Base-by-base conservation (phyloP, 1,140 invertebrate species). In the Anastatus disparis region DNA sequence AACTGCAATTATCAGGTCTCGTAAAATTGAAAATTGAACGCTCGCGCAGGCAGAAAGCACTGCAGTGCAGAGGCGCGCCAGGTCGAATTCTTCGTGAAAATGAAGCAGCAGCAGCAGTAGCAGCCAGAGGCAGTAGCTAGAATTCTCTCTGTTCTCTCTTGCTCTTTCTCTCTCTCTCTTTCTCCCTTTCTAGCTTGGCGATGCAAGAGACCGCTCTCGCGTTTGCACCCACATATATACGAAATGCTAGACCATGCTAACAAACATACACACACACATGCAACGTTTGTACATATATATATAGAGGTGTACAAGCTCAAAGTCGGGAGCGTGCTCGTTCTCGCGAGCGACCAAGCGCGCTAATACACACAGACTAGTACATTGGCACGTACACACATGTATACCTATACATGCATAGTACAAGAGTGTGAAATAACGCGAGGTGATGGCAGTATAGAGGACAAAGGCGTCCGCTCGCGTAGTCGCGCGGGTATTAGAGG, bases 341-440 rank as follows among this genome's bases (percentile, higher is more conserved):
- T 35, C 31, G 4, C 31, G 31, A 35, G 31, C 10, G 4, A 35
- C 31, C 31, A 4, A 35, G n/a, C 31, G 50, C 27, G 38, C 64
- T 9, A 13, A 66, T 52, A 62, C 48, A 61, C 50, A 52, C 50
- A 42, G 56, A 50, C 44, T n/a, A n/a, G n/a, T n/a, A n/a, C n/a
- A n/a, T n/a, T n/a, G n/a, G n/a, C n/a, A n/a, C n/a, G n/a, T n/a
- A n/a, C n/a, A n/a, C n/a, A n/a, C n/a, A n/a, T n/a, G n/a, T n/a
- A n/a, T n/a, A n/a, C n/a, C n/a, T n/a, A n/a, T n/a, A n/a, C n/a
- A n/a, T n/a, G n/a, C n/a, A n/a, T n/a, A n/a, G n/a, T n/a, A n/a
- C n/a, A n/a, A n/a, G n/a, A 80, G 81, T 79, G 81, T 76, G 77
- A 82, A 82, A 81, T 81, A 81, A 79, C 81, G 79, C 79, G 80